Conservation (phyloP, 2,797 vertebrate genomes). For the Tangara arthus region DNA sequence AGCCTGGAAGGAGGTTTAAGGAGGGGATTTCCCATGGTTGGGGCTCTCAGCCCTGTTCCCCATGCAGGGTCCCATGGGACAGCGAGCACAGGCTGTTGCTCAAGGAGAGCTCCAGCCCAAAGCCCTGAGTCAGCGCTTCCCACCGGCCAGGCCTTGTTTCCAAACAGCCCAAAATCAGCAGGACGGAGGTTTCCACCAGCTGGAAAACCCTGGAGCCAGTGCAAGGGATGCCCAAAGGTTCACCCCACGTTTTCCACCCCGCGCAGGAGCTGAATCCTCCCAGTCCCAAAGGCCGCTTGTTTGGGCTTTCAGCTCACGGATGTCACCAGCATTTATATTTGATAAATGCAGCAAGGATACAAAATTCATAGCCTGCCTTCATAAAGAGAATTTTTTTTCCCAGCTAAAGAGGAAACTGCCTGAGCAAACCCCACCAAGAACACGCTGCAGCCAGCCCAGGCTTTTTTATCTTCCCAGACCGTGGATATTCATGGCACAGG, state of each 20-base stretch:
- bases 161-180: background rate
- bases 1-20: background rate
- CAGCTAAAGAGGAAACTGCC: background rate
- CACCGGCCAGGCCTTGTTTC: accelerated
- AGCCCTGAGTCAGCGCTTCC: background rate
- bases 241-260: accelerated
- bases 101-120: background rate
- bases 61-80: accelerated
- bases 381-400: background rate
- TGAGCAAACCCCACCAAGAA: background rate
- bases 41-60: background rate
- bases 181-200: background rate
- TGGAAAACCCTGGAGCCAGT: background rate
- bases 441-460: accelerated
- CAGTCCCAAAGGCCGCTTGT: accelerated
- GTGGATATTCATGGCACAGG: accelerated
- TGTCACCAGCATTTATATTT: background rate
- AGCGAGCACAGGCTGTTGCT: accelerated
- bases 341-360: background rate
- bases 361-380: background rate
- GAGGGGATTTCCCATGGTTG: background rate
- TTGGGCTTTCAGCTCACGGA: background rate
- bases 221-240: background rate
- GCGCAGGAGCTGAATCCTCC: accelerated
- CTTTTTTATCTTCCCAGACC: background rate